Conservation (phyloP, 2,797 vertebrate genomes). For the Sternotherus odoratus region DNA sequence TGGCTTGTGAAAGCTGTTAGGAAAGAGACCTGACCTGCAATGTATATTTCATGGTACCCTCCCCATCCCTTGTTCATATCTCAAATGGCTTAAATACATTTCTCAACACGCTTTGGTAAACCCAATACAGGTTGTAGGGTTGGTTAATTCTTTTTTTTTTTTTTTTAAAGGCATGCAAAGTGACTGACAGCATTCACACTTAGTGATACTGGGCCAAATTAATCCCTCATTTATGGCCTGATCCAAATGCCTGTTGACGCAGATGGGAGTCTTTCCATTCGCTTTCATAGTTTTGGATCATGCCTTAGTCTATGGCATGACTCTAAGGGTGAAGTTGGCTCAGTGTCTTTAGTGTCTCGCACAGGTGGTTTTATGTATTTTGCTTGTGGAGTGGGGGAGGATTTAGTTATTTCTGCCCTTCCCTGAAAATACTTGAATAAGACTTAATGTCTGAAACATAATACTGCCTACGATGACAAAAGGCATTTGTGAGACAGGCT, state of each 20-base stretch:
- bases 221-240: neutral
- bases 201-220: neutral
- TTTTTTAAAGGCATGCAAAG: neutral
- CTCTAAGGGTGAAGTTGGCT: neutral
- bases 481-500: slow-evolving; percentile 50
- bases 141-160: accelerated
- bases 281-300: neutral
- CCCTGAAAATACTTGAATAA: slow-evolving; percentile 86
- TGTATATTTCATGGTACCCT: slow-evolving; percentile 60
- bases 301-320: neutral
- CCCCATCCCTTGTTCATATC: neutral
- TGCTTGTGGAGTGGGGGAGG: slow-evolving; percentile 74
- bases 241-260: neutral
- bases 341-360: neutral
- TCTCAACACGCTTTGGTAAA: neutral
- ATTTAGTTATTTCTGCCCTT: slow-evolving; percentile 83
- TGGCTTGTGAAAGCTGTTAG: slow-evolving; percentile 64
- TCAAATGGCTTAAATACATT: neutral
- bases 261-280: neutral
- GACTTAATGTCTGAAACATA: slow-evolving; percentile 79
- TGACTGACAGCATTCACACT: slow-evolving; percentile 38
- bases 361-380: slow-evolving; percentile 74
- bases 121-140: neutral
- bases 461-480: slow-evolving; percentile 75
- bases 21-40: slow-evolving; percentile 42